These are phyloP conservation scores for Coturnix japonica DNA, from an alignment of 2,113 vertebrate genomes.

Conservation along the genomic window DNA sequence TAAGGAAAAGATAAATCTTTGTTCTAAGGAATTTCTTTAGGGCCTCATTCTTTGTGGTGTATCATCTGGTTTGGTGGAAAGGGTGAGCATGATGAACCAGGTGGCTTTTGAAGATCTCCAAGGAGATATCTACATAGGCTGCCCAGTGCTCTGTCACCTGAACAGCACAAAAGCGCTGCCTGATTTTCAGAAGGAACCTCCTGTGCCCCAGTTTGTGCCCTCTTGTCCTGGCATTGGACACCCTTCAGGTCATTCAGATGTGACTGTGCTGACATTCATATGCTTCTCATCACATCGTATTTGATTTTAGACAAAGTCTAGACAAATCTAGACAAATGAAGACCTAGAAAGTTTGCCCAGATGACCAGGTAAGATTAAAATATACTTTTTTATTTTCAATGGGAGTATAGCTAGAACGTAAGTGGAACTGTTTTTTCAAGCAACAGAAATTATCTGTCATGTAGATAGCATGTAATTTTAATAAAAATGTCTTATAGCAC, in stretches of 20 bases:
- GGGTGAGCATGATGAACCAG: neutral
- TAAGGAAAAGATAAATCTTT: no score
- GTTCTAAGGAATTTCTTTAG: neutral
- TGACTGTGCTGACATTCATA: neutral
- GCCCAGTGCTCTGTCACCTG: neutral
- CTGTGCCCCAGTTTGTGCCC: neutral
- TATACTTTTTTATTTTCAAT: neutral
- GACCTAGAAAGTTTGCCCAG: neutral
- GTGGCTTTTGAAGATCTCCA: neutral
- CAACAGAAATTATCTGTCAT: neutral
- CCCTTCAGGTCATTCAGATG: neutral
- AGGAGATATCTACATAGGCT: neutral
- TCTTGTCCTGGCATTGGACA: neutral
- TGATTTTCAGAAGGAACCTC: neutral
- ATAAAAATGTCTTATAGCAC: accelerated
- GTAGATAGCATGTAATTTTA: neutral
- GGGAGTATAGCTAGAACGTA: neutral
- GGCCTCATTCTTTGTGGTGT: neutral
- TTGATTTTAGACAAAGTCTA: neutral
- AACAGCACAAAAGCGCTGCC: neutral
- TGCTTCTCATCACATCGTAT: neutral
- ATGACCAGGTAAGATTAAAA: neutral
- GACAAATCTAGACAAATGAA: neutral
- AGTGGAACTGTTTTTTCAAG: neutral
- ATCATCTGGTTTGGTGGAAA: neutral